phyloP scores from a whole-genome alignment of 2,113 vertebrate genomes.

The Malurus melanocephalus region DNA sequence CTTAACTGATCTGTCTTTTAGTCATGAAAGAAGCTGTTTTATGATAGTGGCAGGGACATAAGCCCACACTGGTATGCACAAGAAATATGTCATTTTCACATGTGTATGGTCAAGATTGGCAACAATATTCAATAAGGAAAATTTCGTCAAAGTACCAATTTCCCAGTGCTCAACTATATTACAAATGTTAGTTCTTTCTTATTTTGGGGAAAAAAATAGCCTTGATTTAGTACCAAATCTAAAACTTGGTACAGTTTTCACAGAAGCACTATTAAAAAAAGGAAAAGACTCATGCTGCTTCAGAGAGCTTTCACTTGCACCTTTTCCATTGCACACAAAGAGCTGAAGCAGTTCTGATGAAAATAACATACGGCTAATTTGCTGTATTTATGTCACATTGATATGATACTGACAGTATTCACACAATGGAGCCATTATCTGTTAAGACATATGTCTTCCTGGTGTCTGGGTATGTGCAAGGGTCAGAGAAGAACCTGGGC shows the following conservation, averaged over 20 bases:
- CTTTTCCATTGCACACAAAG: conserved; percentile 41
- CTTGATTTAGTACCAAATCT: not conserved
- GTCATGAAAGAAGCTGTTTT: not conserved
- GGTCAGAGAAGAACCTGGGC: conserved; percentile 20
- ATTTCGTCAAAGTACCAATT: not conserved
- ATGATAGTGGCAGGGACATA: not conserved
- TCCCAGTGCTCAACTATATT: not conserved
- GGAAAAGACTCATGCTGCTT: conserved; percentile 26
- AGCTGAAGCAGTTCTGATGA: conserved; percentile 34
- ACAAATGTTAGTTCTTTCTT: not conserved
- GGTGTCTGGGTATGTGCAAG: not conserved
- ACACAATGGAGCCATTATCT: conserved; percentile 53
- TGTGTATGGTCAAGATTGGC: not conserved
- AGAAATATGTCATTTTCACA: not conserved
- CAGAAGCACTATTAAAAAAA: not conserved
- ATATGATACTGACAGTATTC: conserved; percentile 50
- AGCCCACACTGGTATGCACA: not conserved
- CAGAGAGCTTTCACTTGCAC: conserved; percentile 39
- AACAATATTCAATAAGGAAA: not conserved
- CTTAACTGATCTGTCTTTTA: not conserved
- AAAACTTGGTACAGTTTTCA: not conserved
- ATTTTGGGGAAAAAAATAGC: not conserved
- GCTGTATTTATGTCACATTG: conserved; percentile 52
- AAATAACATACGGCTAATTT: conserved; percentile 43
- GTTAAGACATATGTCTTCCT: conserved; percentile 44